These are phyloP conservation scores for Neogale vison DNA, from an alignment of 2,113 vertebrate species.

Conservation along the genomic window DNA sequence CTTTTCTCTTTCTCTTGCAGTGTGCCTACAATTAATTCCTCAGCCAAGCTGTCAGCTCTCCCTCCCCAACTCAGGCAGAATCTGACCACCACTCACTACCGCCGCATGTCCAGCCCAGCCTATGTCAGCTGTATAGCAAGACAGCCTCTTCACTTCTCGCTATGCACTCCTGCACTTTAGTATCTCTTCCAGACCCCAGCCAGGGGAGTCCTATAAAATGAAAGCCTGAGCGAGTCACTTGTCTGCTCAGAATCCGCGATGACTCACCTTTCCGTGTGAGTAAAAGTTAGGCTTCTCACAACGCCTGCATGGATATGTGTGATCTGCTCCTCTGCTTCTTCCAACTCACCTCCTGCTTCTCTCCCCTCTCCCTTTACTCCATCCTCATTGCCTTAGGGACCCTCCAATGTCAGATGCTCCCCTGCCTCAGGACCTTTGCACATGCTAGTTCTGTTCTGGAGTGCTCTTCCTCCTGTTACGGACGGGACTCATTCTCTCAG, in stretches of 20 bases:
- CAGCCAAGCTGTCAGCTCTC: background rate
- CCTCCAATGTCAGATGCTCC: fast-evolving
- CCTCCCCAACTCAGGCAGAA: fast-evolving
- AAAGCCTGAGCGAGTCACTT: too few species aligned
- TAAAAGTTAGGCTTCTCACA: background rate
- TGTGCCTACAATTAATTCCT: fast-evolving
- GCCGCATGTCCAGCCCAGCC: fast-evolving
- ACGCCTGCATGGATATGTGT: fast-evolving
- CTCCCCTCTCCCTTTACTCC: background rate
- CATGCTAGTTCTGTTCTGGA: too few species aligned
- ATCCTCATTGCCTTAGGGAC: fast-evolving
- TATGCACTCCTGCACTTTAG: background rate
- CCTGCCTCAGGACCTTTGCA: background rate
- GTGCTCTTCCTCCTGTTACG: background rate
- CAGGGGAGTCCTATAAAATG: background rate
- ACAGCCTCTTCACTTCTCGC: background rate
- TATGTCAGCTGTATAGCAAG: fast-evolving
- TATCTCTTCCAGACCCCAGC: background rate
- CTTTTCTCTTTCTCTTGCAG: background rate
- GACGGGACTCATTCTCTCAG: background rate
- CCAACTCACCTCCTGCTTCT: background rate
- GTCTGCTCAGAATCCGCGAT: background rate
- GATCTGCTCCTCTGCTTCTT: background rate
- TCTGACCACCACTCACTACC: fast-evolving
- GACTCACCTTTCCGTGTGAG: background rate